These are phyloP conservation scores for Lamprologus sp. DNA, from an alignment of 2,113 vertebrate genomes.

Conservation along the genomic window DNA sequence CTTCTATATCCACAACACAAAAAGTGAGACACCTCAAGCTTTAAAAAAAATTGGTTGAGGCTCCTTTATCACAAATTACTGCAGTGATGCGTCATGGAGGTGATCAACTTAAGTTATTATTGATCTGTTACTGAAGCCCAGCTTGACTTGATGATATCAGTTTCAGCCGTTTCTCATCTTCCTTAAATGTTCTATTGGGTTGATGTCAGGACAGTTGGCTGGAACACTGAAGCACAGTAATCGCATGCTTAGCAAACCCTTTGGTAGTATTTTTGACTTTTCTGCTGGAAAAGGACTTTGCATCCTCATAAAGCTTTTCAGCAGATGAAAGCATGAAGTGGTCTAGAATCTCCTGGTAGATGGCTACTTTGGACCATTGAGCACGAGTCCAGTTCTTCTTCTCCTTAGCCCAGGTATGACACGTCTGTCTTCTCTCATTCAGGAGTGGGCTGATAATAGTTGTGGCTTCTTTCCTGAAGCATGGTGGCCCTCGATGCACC, in stretches of 20 bases:
- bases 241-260: neutral
- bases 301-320: neutral
- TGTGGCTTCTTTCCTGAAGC: neutral
- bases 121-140: neutral
- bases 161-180: neutral
- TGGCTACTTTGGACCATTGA: neutral
- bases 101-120: neutral
- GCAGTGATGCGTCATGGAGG: neutral
- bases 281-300: neutral
- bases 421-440: neutral
- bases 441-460: neutral
- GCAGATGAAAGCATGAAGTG: neutral
- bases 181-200: neutral
- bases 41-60: neutral
- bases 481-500: rapidly evolving
- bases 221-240: neutral
- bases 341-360: neutral
- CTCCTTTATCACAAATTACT: too few relatives aligned
- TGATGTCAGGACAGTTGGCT: neutral
- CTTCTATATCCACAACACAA: neutral
- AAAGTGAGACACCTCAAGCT: neutral
- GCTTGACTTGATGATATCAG: neutral
- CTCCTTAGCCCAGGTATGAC: neutral
- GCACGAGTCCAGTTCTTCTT: rapidly evolving
- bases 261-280: neutral